Percentiles rank a stretch among this genome's conserved stretches.
phyloP scores from a whole-genome alignment of 1,140 invertebrate genomes.

The Chelonus insularis region DNA sequence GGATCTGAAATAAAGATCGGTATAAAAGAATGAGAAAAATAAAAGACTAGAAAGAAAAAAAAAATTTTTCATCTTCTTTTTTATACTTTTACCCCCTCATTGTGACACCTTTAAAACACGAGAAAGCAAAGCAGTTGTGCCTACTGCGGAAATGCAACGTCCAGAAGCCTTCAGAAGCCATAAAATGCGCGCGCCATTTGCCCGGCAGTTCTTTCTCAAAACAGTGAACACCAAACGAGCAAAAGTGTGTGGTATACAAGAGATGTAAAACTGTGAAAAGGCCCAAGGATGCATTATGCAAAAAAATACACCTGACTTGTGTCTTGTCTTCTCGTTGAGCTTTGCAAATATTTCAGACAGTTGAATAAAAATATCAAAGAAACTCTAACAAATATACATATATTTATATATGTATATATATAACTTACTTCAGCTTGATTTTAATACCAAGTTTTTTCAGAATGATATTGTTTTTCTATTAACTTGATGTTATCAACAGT shows the following conservation, averaged over 20 bases:
- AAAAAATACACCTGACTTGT: neutral
- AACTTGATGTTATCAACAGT: no score
- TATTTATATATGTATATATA: no score
- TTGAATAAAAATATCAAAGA: neutral
- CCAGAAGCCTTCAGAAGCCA: conserved; percentile 21
- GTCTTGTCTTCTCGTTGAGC: neutral
- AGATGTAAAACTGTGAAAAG: conserved; percentile 13
- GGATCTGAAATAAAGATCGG: neutral
- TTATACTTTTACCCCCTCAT: neutral
- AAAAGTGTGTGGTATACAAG: conserved; percentile 10
- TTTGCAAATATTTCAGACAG: neutral
- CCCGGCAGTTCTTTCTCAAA: neutral
- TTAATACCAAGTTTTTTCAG: no score
- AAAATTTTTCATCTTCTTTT: neutral
- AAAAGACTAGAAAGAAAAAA: neutral
- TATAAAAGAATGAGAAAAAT: neutral
- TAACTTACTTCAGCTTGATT: no score
- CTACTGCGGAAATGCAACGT: conserved; percentile 18
- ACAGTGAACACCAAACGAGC: neutral
- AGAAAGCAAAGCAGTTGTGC: neutral
- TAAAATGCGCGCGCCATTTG: conserved; percentile 22
- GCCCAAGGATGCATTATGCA: conserved; percentile 18
- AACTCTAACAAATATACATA: no score
- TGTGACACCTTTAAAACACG: conserved; percentile 2
- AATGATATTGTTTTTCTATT: no score